Percentiles rank a stretch among this genome's conserved stretches.
These are phyloP conservation scores for Drosophila chauvacae DNA, from an alignment of 1,140 invertebrate genomes.

Conservation along the genomic window DNA sequence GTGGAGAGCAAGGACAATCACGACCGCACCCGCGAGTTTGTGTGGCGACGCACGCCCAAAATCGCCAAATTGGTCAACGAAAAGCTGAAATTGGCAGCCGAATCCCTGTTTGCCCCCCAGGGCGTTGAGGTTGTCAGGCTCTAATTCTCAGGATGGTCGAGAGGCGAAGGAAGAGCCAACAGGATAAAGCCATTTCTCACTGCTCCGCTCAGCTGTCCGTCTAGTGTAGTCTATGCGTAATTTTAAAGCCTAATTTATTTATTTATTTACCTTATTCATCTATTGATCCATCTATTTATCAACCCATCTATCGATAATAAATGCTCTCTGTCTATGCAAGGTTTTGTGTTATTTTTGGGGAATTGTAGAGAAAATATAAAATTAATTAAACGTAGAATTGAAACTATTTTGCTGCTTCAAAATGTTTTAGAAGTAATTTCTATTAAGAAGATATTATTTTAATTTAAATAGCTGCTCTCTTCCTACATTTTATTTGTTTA, in stretches of 20 bases:
- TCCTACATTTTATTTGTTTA: no score
- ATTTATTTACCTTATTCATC: slow-evolving; percentile 72
- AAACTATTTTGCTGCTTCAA: no score
- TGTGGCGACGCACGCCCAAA: slow-evolving; percentile 91
- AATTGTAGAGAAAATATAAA: neutral
- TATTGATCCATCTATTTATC: slow-evolving; percentile 42
- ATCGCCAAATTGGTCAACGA: slow-evolving; percentile 93
- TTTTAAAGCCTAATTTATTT: slow-evolving; percentile 71
- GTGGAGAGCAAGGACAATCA: slow-evolving; percentile 92
- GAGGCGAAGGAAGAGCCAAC: slow-evolving; percentile 6
- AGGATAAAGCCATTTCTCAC: slow-evolving; percentile 23
- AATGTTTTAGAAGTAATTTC: no score
- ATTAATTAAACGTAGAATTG: no score
- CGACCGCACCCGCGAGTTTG: slow-evolving; percentile 91
- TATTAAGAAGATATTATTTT: neutral
- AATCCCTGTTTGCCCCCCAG: slow-evolving; percentile 88
- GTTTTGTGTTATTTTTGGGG: neutral
- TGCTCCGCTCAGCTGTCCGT: slow-evolving; percentile 38
- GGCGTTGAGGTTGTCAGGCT: slow-evolving; percentile 77
- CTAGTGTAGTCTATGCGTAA: slow-evolving; percentile 58
- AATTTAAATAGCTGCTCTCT: neutral
- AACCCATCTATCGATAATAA: slow-evolving; percentile 52
- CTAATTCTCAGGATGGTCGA: slow-evolving; percentile 27
- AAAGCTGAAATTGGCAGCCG: slow-evolving; percentile 90
- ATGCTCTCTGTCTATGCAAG: slow-evolving; percentile 37